phyloP scores from a whole-genome alignment of 2,888 invertebrate species.

The Drosophila monieri region DNA sequence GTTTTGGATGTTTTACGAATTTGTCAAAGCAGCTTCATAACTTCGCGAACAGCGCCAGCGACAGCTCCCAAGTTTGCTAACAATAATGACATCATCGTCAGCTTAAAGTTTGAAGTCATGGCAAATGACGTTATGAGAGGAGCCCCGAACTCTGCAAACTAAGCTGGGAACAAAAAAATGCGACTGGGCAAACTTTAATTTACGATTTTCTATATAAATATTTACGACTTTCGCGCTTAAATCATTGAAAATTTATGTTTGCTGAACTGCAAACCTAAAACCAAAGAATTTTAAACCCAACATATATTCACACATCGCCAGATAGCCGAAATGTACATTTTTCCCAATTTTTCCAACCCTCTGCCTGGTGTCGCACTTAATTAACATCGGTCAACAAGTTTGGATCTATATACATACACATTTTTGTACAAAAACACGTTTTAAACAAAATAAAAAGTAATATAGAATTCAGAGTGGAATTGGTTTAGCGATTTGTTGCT shows the following conservation, averaged over 20 bases:
- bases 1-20: conserved; percentile 60
- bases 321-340: background rate
- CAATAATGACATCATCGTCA: conserved; percentile 73
- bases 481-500: conserved; percentile 36
- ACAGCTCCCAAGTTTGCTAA: conserved; percentile 62
- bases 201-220: background rate
- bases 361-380: conserved; percentile 40
- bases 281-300: background rate
- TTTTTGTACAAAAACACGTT: conserved; percentile 48
- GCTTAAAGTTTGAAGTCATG: conserved; percentile 72
- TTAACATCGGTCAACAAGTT: conserved; percentile 54
- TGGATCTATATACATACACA: conserved; percentile 57
- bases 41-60: conserved; percentile 43
- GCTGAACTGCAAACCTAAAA: background rate
- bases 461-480: conserved; percentile 44
- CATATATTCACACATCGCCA: background rate
- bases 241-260: conserved; percentile 1
- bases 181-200: background rate
- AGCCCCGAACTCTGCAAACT: conserved; percentile 8
- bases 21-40: conserved; percentile 75
- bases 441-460: conserved; percentile 4
- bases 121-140: conserved; percentile 69
- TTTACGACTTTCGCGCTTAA: conserved; percentile 3
- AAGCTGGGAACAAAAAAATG: background rate
- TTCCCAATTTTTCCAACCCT: background rate